A percentile compares a stretch with the other conserved stretches of the same genome.
These are phyloP conservation scores for Sibirionetta formosa DNA, from an alignment of 2,797 vertebrate genomes.

Conservation along the genomic window DNA sequence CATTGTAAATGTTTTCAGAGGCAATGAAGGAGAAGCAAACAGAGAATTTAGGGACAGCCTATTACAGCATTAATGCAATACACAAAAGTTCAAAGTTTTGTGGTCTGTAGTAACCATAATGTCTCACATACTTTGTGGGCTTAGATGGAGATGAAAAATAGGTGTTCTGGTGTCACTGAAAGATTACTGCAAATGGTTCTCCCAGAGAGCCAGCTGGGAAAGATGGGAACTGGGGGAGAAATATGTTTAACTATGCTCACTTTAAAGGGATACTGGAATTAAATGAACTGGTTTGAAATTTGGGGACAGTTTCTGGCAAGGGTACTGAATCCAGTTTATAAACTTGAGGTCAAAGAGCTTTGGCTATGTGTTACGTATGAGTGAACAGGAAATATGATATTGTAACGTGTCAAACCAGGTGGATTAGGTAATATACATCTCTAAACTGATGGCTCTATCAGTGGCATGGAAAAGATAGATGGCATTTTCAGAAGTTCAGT, in stretches of 20 bases:
- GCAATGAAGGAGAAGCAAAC: not conserved
- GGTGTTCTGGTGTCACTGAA: not conserved
- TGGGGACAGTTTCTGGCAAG: not conserved
- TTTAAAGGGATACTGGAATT: not conserved
- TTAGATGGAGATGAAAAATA: not conserved
- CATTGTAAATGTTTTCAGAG: not conserved
- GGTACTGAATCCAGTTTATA: slow-evolving; percentile 27
- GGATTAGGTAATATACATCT: not conserved
- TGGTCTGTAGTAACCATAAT: not conserved
- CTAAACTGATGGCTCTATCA: not conserved
- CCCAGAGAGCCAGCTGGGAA: not conserved
- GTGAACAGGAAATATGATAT: not conserved
- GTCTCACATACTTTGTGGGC: not conserved
- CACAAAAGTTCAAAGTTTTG: not conserved
- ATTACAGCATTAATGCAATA: not conserved
- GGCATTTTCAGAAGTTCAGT: not conserved
- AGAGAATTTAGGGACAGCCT: not conserved
- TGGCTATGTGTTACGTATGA: not conserved
- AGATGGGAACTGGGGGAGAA: not conserved
- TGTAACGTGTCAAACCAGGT: not conserved
- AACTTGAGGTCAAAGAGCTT: slow-evolving; percentile 58
- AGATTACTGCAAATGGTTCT: not conserved
- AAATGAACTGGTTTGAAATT: slow-evolving; percentile 29
- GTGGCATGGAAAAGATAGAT: slow-evolving; percentile 27
- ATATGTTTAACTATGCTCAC: not conserved